Evolutionary conservation across 2,113 vertebrate species (phyloP).

Genomic region (Herpetotheres cachinnans): DNA sequence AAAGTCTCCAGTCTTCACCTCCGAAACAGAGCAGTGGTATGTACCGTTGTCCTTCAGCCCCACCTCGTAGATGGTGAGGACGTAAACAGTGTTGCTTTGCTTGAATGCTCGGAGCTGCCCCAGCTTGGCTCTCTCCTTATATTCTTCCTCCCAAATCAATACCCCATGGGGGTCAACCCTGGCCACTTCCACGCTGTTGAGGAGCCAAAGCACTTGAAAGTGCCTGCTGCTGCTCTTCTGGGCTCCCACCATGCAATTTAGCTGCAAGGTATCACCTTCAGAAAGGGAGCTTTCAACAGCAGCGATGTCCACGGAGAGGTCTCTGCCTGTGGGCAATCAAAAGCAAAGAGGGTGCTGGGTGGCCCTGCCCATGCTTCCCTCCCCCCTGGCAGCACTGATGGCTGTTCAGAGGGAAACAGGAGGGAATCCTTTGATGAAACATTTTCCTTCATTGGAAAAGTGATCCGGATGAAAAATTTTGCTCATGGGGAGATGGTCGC

Average conservation of each 20-base stretch:
- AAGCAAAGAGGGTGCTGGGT: background rate
- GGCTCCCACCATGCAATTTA: constrained; percentile 69
- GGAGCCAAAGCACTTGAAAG: constrained; percentile 78
- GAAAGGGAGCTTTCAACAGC: constrained; percentile 1
- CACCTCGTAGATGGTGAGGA: constrained; percentile 70
- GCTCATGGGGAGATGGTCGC: background rate
- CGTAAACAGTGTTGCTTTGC: constrained; percentile 59
- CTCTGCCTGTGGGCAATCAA: constrained; percentile 52
- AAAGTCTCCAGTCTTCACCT: constrained; percentile 52
- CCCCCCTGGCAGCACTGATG: background rate
- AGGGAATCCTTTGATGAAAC: background rate
- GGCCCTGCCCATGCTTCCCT: background rate
- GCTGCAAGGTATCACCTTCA: constrained; percentile 72
- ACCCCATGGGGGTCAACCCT: constrained; percentile 75
- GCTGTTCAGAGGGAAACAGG: background rate
- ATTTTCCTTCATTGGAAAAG: background rate
- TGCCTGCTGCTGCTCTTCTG: constrained; percentile 41
- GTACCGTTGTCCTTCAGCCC: constrained; percentile 73
- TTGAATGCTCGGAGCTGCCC: constrained; percentile 75
- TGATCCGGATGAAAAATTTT: background rate
- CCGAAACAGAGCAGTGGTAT: constrained; percentile 76
- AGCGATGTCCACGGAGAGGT: constrained; percentile 63
- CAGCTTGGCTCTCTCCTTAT: constrained; percentile 45
- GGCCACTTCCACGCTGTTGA: constrained; percentile 49
- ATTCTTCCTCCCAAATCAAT: constrained; percentile 38